phyloP scores from a whole-genome alignment of 2,113 vertebrate species.

The Ailurus styani region DNA sequence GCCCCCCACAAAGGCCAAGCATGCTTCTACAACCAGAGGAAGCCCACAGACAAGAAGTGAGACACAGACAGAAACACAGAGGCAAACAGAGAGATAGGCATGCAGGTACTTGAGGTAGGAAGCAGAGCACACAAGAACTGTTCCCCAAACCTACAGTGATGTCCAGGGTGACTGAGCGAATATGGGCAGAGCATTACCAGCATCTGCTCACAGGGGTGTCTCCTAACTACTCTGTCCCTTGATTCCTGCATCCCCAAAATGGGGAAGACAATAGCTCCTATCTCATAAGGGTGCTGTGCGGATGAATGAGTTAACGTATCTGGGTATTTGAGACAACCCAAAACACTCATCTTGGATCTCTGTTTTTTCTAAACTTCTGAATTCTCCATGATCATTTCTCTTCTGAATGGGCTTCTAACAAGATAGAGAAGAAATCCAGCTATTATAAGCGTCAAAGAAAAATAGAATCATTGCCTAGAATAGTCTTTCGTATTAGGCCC shows the following conservation, averaged over 20 bases:
- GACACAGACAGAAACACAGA: background rate
- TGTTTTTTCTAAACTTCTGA: background rate
- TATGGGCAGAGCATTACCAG: fast-evolving
- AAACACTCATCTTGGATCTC: background rate
- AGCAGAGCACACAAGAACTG: background rate
- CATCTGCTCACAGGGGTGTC: background rate
- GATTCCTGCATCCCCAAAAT: background rate
- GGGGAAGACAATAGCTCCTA: background rate
- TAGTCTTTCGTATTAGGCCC: background rate
- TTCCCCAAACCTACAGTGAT: background rate
- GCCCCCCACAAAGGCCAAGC: background rate
- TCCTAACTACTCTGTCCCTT: background rate
- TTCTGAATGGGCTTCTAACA: background rate
- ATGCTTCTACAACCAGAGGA: background rate
- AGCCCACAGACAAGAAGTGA: background rate
- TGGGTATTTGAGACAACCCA: background rate
- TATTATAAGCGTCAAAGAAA: background rate
- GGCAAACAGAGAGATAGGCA: background rate
- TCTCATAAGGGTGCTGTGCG: background rate
- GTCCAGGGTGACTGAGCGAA: background rate
- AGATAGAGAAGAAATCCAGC: background rate
- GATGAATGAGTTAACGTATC: background rate
- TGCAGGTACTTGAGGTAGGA: background rate
- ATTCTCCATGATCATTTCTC: background rate
- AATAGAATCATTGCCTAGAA: background rate